Evolutionary conservation across 1,140 invertebrate species (phyloP).

Genomic region (Cherax quadricarinatus): DNA sequence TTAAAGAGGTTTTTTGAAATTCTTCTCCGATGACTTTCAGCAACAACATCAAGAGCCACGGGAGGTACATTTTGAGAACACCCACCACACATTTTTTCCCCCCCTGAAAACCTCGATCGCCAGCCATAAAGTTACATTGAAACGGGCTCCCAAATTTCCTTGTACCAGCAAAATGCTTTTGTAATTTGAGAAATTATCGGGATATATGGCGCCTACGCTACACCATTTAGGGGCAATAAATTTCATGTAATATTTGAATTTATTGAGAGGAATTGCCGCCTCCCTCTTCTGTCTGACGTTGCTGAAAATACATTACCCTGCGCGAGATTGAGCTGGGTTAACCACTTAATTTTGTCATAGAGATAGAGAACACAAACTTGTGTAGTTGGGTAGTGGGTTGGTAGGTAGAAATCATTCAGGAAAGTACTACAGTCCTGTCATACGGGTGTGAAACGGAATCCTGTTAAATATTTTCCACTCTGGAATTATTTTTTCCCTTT

Average conservation of each 20-base stretch:
- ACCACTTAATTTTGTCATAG: background rate
- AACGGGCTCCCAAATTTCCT: background rate
- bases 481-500: too few species aligned
- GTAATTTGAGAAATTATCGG: constrained; percentile 3
- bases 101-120: background rate
- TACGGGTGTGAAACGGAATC: too few species aligned
- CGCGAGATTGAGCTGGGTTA: background rate
- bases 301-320: background rate
- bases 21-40: too few species aligned
- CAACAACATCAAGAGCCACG: too few species aligned
- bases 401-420: too few species aligned
- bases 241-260: background rate
- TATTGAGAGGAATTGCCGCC: background rate
- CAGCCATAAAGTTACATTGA: background rate
- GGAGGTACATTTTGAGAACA: too few species aligned
- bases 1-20: too few species aligned
- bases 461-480: too few species aligned
- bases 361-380: too few species aligned
- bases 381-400: too few species aligned
- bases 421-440: too few species aligned
- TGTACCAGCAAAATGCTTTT: background rate
- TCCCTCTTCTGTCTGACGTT: background rate
- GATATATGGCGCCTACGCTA: constrained; percentile 1
- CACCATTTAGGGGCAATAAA: background rate
- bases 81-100: background rate